Evolutionary conservation across 2,888 invertebrate genomes (phyloP), one percentile per base, ranked within the genome.

Genomic region (Aspidapion aeneum): DNA sequence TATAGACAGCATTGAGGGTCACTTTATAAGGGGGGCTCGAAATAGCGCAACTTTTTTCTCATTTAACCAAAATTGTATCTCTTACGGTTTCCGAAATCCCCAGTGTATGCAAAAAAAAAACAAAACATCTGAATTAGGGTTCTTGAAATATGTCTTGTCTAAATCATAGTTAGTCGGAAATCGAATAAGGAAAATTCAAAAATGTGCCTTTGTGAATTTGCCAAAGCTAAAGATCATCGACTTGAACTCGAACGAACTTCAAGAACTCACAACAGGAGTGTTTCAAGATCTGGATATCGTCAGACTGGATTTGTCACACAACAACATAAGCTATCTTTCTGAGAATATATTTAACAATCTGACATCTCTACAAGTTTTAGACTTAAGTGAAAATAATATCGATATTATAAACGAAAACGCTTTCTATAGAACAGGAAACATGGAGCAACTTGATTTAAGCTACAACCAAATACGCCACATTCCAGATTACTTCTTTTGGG

Each of bases 361-460:
- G 18, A 65, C 64, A 3, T 63, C 58, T 21, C 61, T 74, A 22
- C 63, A 65, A 55, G 62, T 17, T 18, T 51, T 74, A 19, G 72
- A 74, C 64, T 65, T 74, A n/a, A 71, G 72, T 57, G 12, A 20
- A 17, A 74, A 74, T 56, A 58, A 68, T 54, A 66, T 74, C 5
- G 55, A 63, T 48, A 56, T 20, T 9, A 55, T 73, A 60, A 68
- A 67, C 0, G 56, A 58, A 54, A 51, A 68, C 51, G 18, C 70
- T 51, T 73, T 73, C 63, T 65, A 59, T 49, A 55, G 61, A 22
- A 73, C 72, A n/a, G 56, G 21, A 19, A 69, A 71, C 56, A 56
- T 73, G 17, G 67, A 63, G 21, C 54, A 58, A 12, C 62, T 73
- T 1, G 61, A 71, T 66, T 66, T 74, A 9, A 70, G 66, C 57